Evolutionary conservation across 2,113 vertebrate genomes (phyloP), one percentile per base, ranked within the genome.

Genomic region (Serinus canaria): DNA sequence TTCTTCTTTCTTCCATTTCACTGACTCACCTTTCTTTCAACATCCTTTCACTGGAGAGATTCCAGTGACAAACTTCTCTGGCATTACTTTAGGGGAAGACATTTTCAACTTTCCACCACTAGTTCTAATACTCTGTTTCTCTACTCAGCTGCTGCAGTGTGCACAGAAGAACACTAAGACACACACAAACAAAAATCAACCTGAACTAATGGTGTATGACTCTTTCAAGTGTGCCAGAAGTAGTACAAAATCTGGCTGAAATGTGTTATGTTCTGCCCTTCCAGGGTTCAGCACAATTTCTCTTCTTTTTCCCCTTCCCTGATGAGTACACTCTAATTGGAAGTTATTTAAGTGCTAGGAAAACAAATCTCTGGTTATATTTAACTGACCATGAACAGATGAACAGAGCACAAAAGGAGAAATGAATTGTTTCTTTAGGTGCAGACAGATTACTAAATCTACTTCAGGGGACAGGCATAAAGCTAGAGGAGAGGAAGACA

Each of bases 21-120:
- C 73, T 66, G 72, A 81, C 47, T 89, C 87, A 92, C 92, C 91
- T 92, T 89, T 78, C 83, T 86, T 91, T 87, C 76, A 92, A 72
- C 33, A 63, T 41, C 43, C 46, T 90, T 73, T 59, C 80, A 67
- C 47, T 60, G 33, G 52, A 92, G 52, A 63, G 21, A 35, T 78
- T 87, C 52, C 72, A 83, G 35, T 10, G 13, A 81, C 47, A 89
- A 63, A 72, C 44, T 56, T 28, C 28, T 39, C 35, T 23, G 30
- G 49, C 52, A 75, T 27, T 62, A 62, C 47, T 94, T 78, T 21
- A 83, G 31, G 3, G 3, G 7, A 63, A 83, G 30, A 39, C 10
- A 41, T 83, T 77, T 69, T 68, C 33, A 62, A 7, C 70, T 67
- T 87, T 30, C 21, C 43, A 7, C 37, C 43, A 5, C n/a, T 59